Percentiles rank a stretch among this genome's conserved stretches.
These are phyloP conservation scores for Polyergus mexicanus DNA, from an alignment of 1,140 invertebrate species.

Conservation along the genomic window DNA sequence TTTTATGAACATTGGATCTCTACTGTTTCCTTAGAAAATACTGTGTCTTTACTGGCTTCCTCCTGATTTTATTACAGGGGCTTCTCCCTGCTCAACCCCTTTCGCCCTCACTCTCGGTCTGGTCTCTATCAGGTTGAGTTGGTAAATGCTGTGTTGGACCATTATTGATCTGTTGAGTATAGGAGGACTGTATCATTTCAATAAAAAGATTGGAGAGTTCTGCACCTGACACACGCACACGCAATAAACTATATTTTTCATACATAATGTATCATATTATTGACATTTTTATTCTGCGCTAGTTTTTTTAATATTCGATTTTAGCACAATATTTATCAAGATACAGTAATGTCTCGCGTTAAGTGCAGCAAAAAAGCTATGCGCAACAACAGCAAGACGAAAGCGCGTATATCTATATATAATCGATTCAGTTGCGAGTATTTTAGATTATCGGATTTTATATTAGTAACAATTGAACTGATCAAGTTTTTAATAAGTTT, in stretches of 20 bases:
- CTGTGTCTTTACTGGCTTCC: slow-evolving; percentile 83
- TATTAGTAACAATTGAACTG: no score
- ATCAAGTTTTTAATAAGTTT: no score
- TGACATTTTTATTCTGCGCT: background rate
- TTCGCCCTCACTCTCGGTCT: slow-evolving; percentile 67
- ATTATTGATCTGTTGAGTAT: slow-evolving; percentile 82
- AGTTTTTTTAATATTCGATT: background rate
- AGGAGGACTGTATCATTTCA: slow-evolving; percentile 51
- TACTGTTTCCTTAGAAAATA: slow-evolving; percentile 78
- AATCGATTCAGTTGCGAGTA: no score
- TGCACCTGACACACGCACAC: background rate
- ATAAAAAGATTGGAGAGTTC: slow-evolving; percentile 32
- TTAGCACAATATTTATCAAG: background rate
- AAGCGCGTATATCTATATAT: no score
- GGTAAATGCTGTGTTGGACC: slow-evolving; percentile 84
- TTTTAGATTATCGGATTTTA: no score
- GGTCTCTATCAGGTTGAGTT: slow-evolving; percentile 59
- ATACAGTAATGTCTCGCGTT: no score
- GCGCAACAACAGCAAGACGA: no score
- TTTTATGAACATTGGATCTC: slow-evolving; percentile 76
- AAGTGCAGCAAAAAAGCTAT: no score
- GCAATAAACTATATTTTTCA: slow-evolving; percentile 9
- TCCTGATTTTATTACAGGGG: slow-evolving; percentile 73
- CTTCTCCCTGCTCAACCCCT: slow-evolving; percentile 73
- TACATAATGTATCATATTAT: background rate